Evolutionary conservation across 2,113 vertebrate species (phyloP).

Genomic region (Theristicus caerulescens): DNA sequence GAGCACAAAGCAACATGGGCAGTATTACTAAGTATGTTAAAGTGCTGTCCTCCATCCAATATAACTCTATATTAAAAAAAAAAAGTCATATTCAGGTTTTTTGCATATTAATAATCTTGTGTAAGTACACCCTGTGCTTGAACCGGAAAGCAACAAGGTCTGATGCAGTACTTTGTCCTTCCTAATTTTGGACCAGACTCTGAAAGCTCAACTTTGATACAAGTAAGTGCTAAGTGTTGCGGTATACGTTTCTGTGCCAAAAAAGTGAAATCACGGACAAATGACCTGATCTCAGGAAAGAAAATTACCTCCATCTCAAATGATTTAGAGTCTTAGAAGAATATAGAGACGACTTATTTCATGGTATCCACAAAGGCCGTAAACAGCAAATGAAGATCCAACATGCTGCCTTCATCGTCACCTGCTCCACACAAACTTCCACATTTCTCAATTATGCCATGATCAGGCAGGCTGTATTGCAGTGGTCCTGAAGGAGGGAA

Average conservation of each 20-base stretch:
- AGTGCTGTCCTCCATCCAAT: neutral
- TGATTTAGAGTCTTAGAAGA: neutral
- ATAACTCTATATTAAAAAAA: neutral
- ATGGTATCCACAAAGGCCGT: neutral
- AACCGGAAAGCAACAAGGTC: neutral
- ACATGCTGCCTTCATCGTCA: neutral
- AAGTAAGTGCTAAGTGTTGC: neutral
- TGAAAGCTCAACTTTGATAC: neutral
- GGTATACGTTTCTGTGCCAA: neutral
- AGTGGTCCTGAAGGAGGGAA: neutral
- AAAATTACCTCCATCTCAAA: neutral
- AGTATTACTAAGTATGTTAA: neutral
- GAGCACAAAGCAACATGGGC: neutral
- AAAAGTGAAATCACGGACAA: neutral
- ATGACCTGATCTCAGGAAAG: neutral
- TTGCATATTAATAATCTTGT: neutral
- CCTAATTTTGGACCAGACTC: neutral
- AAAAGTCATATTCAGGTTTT: neutral
- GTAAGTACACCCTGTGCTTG: neutral
- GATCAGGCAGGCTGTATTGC: neutral
- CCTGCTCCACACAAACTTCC: neutral
- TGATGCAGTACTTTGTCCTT: neutral
- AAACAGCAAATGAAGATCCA: neutral
- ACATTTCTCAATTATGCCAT: neutral
- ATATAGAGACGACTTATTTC: neutral